Conservation (phyloP, 2,888 invertebrate species). For the Trisateles emortualis region DNA sequence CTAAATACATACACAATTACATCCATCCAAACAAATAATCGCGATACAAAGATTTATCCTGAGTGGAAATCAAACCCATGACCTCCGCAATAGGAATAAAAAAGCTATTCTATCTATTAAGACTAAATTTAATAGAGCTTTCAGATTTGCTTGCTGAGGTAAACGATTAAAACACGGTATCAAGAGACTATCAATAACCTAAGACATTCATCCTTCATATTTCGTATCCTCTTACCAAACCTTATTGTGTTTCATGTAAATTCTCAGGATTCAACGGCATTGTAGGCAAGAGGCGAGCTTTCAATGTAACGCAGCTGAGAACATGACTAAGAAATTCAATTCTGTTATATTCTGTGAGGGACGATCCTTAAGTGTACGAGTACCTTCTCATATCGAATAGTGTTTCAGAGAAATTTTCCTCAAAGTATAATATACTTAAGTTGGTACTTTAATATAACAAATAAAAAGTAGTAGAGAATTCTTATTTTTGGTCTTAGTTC, state of each 20-base stretch:
- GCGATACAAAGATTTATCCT: no score
- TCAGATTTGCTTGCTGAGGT: constrained; percentile 1
- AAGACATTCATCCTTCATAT: constrained; percentile 31
- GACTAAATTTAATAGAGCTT: constrained; percentile 2
- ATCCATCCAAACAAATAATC: no score
- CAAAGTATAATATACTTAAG: background rate
- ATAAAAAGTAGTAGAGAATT: no score
- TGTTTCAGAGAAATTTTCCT: background rate
- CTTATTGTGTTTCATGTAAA: constrained; percentile 48
- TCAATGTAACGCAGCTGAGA: constrained; percentile 35
- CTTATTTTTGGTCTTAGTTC: background rate
- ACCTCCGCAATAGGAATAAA: no score
- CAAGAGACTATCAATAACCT: constrained; percentile 31
- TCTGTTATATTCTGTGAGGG: constrained; percentile 41
- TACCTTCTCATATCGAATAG: constrained; percentile 4
- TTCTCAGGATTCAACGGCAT: constrained; percentile 36
- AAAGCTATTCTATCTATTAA: background rate
- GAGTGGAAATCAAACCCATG: no score
- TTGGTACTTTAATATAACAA: background rate
- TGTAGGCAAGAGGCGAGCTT: constrained; percentile 28
- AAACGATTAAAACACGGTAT: constrained; percentile 20
- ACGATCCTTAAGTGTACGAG: constrained; percentile 32
- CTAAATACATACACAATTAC: no score
- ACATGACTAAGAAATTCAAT: constrained; percentile 65
- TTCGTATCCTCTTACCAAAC: constrained; percentile 36